Percentiles rank a stretch among this genome's conserved stretches.
Conservation (phyloP, 2,113 vertebrate species). For the Rhinichthys klamathensis region DNA sequence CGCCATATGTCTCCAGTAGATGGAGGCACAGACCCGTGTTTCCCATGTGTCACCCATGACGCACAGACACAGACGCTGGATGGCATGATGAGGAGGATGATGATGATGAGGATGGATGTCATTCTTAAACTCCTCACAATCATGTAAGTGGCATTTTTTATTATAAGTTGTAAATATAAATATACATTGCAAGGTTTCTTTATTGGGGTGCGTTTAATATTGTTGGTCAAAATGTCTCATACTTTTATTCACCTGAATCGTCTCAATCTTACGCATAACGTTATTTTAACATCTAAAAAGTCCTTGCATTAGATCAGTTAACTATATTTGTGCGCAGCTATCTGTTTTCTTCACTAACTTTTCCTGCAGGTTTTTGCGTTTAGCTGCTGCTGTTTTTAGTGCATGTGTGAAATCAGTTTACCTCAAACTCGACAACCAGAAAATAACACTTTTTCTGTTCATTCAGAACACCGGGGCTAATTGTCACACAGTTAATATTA, state of each 20-base stretch:
- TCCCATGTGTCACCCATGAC: constrained; percentile 20
- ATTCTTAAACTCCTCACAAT: background rate
- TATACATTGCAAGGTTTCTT: background rate
- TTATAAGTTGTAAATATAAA: background rate
- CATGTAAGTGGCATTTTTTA: constrained; percentile 17
- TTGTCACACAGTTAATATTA: background rate
- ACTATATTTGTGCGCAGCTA: background rate
- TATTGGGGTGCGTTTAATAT: background rate
- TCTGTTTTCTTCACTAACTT: background rate
- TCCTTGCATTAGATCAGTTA: background rate
- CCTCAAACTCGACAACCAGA: background rate
- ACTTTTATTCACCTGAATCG: background rate
- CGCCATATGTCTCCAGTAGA: constrained; percentile 73
- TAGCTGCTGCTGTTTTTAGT: background rate
- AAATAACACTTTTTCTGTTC: background rate
- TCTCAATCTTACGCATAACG: background rate
- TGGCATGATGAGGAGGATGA: background rate
- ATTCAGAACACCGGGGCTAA: background rate
- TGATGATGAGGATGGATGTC: background rate
- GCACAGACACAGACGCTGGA: background rate
- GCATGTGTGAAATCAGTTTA: too few relatives aligned
- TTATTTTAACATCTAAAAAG: background rate
- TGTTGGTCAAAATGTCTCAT: background rate
- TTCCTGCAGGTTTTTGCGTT: background rate
- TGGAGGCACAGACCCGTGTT: constrained; percentile 65